Conservation (phyloP, 1,140 invertebrate species). For the Euschistus heros region DNA sequence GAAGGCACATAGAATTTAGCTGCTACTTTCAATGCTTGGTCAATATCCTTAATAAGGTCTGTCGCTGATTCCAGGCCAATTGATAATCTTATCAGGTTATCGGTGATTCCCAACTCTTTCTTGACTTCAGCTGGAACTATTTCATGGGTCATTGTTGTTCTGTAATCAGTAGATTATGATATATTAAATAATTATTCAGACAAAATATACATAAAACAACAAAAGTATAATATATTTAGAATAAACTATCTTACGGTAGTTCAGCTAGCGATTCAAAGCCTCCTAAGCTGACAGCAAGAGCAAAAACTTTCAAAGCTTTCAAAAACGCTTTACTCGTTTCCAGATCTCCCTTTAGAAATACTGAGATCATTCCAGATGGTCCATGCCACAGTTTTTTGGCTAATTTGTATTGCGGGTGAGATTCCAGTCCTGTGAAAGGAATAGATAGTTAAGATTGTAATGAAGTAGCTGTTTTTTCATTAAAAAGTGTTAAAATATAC, state of each 20-base stretch:
- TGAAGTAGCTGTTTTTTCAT: no score
- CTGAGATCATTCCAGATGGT: slow-evolving; percentile 85
- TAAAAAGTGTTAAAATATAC: no score
- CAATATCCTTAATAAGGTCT: slow-evolving; percentile 79
- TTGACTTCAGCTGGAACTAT: slow-evolving; percentile 63
- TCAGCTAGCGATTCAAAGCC: slow-evolving; percentile 88
- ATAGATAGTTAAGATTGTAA: neutral
- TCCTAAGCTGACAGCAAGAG: slow-evolving; percentile 89
- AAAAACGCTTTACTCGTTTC: slow-evolving; percentile 68
- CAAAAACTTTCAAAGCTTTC: slow-evolving; percentile 66
- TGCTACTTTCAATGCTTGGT: slow-evolving; percentile 54
- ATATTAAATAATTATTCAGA: no score
- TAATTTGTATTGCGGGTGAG: slow-evolving; percentile 83
- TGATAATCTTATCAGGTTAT: slow-evolving; percentile 79
- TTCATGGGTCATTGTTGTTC: slow-evolving; percentile 68
- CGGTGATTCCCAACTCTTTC: slow-evolving; percentile 66
- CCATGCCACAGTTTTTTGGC: slow-evolving; percentile 75
- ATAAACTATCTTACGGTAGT: slow-evolving; percentile 53
- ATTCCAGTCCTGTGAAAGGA: slow-evolving; percentile 58
- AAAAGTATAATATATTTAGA: slow-evolving; percentile 33
- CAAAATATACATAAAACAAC: no score
- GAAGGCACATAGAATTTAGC: neutral
- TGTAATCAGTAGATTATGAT: slow-evolving; percentile 32
- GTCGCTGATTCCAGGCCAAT: slow-evolving; percentile 80
- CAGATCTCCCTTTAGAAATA: slow-evolving; percentile 75